Conservation (phyloP, 2,113 vertebrate species). For the Copsychus sechellarum region DNA sequence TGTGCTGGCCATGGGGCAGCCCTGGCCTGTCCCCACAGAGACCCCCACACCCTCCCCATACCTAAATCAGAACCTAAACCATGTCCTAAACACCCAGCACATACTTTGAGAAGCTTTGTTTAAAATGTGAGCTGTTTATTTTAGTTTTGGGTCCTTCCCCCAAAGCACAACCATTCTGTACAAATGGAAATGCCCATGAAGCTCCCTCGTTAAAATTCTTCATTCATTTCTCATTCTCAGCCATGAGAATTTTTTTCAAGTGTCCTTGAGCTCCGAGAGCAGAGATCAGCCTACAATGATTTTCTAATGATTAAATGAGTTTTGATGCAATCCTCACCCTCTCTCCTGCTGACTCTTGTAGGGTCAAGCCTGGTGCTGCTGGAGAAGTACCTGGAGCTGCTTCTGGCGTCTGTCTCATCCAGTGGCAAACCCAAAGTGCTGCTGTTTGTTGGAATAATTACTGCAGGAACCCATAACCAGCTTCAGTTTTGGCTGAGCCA, state of each 20-base stretch:
- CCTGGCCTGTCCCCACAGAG: neutral
- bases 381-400: neutral
- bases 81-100: neutral
- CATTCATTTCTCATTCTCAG: neutral
- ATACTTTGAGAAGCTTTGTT: neutral
- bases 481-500: neutral
- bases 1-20: accelerated
- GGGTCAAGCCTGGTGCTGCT: neutral
- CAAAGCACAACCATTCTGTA: accelerated
- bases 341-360: neutral
- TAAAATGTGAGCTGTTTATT: accelerated
- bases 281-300: neutral
- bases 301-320: neutral
- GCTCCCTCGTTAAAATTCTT: neutral
- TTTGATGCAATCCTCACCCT: neutral
- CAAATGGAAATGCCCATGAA: accelerated
- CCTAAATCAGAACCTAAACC: neutral
- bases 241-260: neutral
- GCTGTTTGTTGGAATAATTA: neutral
- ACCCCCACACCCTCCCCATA: too few species aligned
- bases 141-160: neutral
- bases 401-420: neutral
- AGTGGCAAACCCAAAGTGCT: neutral
- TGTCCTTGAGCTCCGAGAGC: neutral
- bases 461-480: neutral